Evolutionary conservation across 2,888 invertebrate species (phyloP), one percentile per base, ranked within the genome.

Genomic region (Phortica okadai): DNA sequence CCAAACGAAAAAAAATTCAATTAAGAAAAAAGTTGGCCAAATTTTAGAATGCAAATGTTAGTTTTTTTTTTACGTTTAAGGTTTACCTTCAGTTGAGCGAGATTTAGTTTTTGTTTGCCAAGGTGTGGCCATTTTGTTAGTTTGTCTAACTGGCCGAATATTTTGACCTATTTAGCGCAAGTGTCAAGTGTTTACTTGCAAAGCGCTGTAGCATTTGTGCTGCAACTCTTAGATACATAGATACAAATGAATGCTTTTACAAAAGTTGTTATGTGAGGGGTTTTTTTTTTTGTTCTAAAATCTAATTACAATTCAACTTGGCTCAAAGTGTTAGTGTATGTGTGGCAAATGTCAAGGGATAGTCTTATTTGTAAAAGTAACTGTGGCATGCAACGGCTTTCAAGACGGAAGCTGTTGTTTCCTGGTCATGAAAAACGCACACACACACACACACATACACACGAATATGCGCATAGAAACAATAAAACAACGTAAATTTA

Each of bases 401-500:
- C 70, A 56, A 72, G 25, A 25, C 70, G 70, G 54, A 72, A 72
- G 33, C 56, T 72, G 54, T 72, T 72, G 56, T 72, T 72, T 72
- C 70, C 70, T 72, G 70, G 54, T 67, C 67, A 67, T 67, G 67
- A 67, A 67, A 67, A n/a, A 50, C 50, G 50, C 50, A 72, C 70
- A 45, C 45, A 69, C 44, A n/a, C 45, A 33, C 54, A 7, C 33
- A n/a, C 7, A 33, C 42, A 67, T 7, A 64, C 44, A 72, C 70
- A 45, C 45, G 45, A 16, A n/a, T 33, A 33, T 25, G 1, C 33
- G 14, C 16, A 33, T n/a, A 44, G 3, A 64, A 7, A 16, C 41
- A 69, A 69, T 45, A 69, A 70, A 70, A 70, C 11, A 54, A 50
- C 14, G 42, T n/a, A 70, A 72, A 72, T 44, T 14, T 33, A 45